Percentiles rank a stretch among this genome's conserved stretches.
Evolutionary conservation across 2,888 invertebrate genomes (phyloP).

Genomic region (Hesperia comma): DNA sequence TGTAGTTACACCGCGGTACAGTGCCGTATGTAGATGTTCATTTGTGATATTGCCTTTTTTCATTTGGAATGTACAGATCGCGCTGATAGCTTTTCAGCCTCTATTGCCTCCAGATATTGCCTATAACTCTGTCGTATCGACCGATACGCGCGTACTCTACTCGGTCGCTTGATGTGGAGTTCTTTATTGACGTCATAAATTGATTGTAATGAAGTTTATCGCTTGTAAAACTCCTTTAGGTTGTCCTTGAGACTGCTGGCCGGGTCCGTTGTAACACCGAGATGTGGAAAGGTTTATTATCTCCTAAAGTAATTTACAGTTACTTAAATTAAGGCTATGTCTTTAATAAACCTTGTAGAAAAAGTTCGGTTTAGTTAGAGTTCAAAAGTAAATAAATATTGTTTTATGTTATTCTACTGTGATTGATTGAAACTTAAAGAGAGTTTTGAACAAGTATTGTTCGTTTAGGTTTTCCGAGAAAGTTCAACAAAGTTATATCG

Average conservation of each 20-base stretch:
- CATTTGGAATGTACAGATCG: constrained; percentile 36
- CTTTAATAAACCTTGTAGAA: neutral
- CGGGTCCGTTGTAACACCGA: constrained; percentile 39
- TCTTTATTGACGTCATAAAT: constrained; percentile 48
- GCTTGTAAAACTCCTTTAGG: constrained; percentile 45
- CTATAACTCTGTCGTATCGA: constrained; percentile 33
- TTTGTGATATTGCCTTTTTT: constrained; percentile 40
- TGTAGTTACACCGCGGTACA: constrained; percentile 29
- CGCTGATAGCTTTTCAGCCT: constrained; percentile 36
- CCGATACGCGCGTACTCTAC: constrained; percentile 10
- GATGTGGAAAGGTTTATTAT: constrained; percentile 44
- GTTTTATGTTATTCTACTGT: too few relatives aligned
- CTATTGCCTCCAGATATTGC: constrained; percentile 42
- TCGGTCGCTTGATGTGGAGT: constrained; percentile 22
- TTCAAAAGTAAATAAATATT: too few relatives aligned
- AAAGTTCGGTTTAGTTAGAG: too few relatives aligned
- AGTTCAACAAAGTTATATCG: too few relatives aligned
- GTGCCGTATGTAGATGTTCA: constrained; percentile 30
- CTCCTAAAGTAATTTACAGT: constrained; percentile 36
- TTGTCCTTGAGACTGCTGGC: constrained; percentile 43
- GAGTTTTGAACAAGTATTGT: too few relatives aligned
- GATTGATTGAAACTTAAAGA: too few relatives aligned
- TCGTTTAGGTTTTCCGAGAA: neutral
- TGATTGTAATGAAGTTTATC: constrained; percentile 47
- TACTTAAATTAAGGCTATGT: constrained; percentile 2